phyloP scores from a whole-genome alignment of 2,797 vertebrate species.

The Acrossocheilus wenchowensis region DNA sequence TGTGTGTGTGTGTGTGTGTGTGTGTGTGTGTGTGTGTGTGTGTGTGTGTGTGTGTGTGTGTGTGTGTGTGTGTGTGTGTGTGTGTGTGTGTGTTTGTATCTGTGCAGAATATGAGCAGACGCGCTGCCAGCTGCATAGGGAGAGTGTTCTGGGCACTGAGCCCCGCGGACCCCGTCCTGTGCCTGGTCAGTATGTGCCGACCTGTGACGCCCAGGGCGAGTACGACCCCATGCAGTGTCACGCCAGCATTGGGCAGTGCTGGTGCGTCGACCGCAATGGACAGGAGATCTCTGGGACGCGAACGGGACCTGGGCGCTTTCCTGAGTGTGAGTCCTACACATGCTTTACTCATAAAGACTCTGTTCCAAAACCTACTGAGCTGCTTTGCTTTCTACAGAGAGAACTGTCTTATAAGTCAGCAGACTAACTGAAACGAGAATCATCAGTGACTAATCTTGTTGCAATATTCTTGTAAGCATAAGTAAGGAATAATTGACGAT shows the following conservation, averaged over 20 bases:
- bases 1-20: not conserved
- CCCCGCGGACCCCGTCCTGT: conserved; percentile 67
- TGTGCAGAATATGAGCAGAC: conserved; percentile 79
- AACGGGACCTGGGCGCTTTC: conserved; percentile 78
- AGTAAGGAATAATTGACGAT: too few species aligned
- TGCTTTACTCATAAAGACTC: not conserved
- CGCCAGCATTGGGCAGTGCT: conserved; percentile 84
- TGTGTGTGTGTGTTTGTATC: not conserved
- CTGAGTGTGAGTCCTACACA: conserved; percentile 86
- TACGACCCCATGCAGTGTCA: conserved; percentile 90
- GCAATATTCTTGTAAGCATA: too few species aligned
- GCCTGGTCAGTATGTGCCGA: conserved; percentile 80
- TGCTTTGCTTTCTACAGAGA: not conserved
- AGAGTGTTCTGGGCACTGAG: conserved; percentile 68
- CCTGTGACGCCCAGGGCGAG: conserved; percentile 85
- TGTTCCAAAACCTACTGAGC: not conserved
- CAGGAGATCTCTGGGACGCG: conserved; percentile 87
- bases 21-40: not conserved
- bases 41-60: not conserved
- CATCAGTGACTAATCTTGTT: not conserved
- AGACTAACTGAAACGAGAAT: not conserved
- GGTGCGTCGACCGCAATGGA: conserved; percentile 90
- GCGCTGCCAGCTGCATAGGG: conserved; percentile 84
- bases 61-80: too few species aligned
- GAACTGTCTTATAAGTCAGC: not conserved